Evolutionary conservation across 2,797 vertebrate species (phyloP).

Genomic region (Bradypodion ventrale): DNA sequence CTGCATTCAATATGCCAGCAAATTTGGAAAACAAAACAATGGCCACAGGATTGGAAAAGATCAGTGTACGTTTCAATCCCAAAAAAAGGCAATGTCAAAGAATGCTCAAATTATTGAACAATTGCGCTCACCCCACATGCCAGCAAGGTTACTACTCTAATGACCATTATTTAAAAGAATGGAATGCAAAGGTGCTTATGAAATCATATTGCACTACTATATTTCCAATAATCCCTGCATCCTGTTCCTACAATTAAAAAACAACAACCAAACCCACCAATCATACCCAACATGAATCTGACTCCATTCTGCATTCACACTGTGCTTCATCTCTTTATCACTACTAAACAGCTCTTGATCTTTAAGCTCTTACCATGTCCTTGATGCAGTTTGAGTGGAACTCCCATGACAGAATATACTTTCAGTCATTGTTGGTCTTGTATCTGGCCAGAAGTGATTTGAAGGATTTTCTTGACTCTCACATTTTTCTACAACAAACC

Average conservation of each 20-base stretch:
- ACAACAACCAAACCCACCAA: not conserved
- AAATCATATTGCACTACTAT: not conserved
- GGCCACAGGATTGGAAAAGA: no score
- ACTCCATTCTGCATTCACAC: not conserved
- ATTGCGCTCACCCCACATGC: no score
- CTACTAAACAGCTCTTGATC: slow-evolving; percentile 13
- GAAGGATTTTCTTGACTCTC: slow-evolving; percentile 71
- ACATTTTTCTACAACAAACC: slow-evolving; percentile 82
- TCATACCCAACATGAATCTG: no score
- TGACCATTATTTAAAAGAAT: not conserved
- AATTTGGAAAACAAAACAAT: no score
- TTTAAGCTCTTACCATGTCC: slow-evolving; percentile 84
- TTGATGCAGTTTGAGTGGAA: slow-evolving; percentile 79
- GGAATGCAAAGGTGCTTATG: not conserved
- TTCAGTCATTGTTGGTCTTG: slow-evolving; percentile 74
- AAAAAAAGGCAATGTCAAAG: no score
- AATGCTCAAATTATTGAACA: no score
- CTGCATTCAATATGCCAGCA: no score
- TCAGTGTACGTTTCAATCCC: no score
- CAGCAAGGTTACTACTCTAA: no score
- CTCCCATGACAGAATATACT: slow-evolving; percentile 81
- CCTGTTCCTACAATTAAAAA: not conserved
- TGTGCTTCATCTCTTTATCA: not conserved
- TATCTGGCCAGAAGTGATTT: slow-evolving; percentile 84
- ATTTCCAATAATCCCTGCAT: not conserved